phyloP scores from a whole-genome alignment of 2,888 invertebrate genomes.

The Tenthredo mesomela region DNA sequence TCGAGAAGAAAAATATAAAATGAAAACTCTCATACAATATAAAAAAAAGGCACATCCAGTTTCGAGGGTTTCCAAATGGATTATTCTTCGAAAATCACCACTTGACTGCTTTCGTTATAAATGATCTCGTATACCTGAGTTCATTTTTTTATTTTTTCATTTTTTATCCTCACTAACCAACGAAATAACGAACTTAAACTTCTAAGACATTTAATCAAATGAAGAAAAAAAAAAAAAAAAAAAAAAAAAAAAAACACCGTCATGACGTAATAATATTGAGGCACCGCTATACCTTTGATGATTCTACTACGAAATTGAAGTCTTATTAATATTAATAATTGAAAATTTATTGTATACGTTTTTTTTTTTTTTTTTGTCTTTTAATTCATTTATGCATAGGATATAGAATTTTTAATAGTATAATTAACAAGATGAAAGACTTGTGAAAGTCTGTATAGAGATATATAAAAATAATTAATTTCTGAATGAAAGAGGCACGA shows the following conservation, averaged over 20 bases:
- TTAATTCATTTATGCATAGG: not conserved
- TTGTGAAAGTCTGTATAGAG: not conserved
- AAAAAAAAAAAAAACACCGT: not conserved
- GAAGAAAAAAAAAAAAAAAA: not conserved
- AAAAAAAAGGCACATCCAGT: not conserved
- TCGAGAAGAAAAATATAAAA: conserved; percentile 18
- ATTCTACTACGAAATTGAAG: not conserved
- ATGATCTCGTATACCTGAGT: not conserved
- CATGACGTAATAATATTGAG: not conserved
- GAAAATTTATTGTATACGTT: not conserved
- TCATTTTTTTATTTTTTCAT: not conserved
- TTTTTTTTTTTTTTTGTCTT: not conserved
- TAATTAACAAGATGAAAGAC: conserved; percentile 3
- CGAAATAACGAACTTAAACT: not conserved
- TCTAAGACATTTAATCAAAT: not conserved
- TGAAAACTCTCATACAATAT: not conserved
- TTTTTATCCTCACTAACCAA: no score
- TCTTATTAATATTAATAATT: not conserved
- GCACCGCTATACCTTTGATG: not conserved
- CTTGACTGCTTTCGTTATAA: not conserved
- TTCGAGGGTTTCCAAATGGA: not conserved
- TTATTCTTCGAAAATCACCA: not conserved
- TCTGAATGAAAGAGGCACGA: not conserved
- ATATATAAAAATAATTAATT: conserved; percentile 1
- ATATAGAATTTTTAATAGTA: not conserved